These are phyloP conservation scores for Acanthosepion pharaonis DNA, from an alignment of 2,888 invertebrate genomes.

Conservation along the genomic window DNA sequence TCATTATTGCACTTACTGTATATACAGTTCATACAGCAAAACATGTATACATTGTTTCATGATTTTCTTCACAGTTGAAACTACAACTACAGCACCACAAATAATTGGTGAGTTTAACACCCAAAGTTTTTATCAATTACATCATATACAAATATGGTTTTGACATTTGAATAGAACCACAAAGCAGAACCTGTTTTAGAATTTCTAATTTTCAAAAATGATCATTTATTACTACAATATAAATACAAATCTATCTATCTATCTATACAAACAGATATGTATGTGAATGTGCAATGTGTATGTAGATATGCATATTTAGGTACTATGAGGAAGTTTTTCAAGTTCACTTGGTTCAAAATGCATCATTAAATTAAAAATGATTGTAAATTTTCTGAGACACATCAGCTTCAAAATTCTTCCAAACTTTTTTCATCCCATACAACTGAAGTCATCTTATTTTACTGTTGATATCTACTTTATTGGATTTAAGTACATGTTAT, in stretches of 20 bases:
- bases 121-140: background rate
- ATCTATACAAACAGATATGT: background rate
- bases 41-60: background rate
- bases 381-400: background rate
- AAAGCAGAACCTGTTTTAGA: background rate
- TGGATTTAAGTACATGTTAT: background rate
- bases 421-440: background rate
- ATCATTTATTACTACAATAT: background rate
- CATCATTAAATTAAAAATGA: no score
- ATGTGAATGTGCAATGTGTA: background rate
- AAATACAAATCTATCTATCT: background rate
- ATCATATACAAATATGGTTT: background rate
- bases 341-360: no score
- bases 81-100: slow-evolving; percentile 33
- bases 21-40: background rate
- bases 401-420: background rate
- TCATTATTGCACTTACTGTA: background rate
- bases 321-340: background rate
- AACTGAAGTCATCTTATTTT: background rate
- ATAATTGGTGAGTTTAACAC: slow-evolving; percentile 36
- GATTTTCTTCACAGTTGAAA: slow-evolving; percentile 35
- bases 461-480: background rate
- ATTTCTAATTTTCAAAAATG: background rate
- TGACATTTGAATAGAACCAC: background rate
- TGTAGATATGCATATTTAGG: background rate